Evolutionary conservation across 2,888 invertebrate genomes (phyloP).

Genomic region (Xanthia togata): DNA sequence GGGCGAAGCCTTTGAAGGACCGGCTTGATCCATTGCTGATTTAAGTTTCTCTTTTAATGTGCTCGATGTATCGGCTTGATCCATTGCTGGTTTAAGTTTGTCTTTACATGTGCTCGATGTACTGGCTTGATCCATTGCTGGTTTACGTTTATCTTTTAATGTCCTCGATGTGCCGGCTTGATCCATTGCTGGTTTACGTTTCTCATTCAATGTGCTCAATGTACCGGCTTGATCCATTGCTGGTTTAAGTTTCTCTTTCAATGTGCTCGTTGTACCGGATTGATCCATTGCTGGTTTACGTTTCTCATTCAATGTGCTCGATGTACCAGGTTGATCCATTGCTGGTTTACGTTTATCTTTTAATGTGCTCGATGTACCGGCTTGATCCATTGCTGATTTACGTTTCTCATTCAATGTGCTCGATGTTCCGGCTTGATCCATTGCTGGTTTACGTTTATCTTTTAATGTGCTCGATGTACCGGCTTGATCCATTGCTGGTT

Average conservation of each 20-base stretch:
- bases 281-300: neutral
- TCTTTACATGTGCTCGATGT: neutral
- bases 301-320: neutral
- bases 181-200: neutral
- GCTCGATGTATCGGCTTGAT: neutral
- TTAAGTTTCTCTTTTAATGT: neutral
- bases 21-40: neutral
- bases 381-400: neutral
- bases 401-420: neutral
- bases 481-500: neutral
- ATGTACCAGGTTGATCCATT: neutral
- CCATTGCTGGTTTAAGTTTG: neutral
- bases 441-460: neutral
- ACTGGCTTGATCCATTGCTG: too few relatives aligned
- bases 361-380: neutral
- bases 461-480: neutral
- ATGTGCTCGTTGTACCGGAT: neutral
- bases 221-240: neutral
- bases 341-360: neutral
- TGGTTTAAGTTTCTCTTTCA: neutral
- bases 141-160: neutral
- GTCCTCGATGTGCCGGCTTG: neutral
- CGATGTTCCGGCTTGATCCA: too few relatives aligned
- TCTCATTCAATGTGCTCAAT: neutral
- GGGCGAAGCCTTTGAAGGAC: neutral